These are phyloP conservation scores for Cheilosia grossa DNA, from an alignment of 2,888 invertebrate species.

Conservation along the genomic window DNA sequence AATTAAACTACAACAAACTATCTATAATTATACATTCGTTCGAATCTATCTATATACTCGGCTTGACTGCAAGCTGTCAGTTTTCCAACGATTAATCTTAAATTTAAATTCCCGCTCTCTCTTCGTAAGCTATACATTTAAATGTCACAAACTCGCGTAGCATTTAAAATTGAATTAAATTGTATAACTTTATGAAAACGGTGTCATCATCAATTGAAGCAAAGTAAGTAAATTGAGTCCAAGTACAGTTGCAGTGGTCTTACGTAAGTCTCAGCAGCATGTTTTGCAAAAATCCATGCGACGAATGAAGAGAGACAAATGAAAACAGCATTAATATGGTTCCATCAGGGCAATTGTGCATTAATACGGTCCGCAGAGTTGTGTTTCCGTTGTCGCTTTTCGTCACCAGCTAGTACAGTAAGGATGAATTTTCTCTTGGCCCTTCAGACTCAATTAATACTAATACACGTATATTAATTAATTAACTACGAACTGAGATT, in stretches of 20 bases:
- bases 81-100: neutral
- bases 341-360: conserved; percentile 31
- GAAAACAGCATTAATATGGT: conserved; percentile 16
- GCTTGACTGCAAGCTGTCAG: no score
- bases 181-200: conserved; percentile 1
- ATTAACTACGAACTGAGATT: conserved; percentile 14
- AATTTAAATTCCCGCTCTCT: neutral
- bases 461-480: conserved; percentile 26
- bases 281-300: conserved; percentile 5
- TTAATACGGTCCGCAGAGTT: neutral
- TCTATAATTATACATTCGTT: no score
- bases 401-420: neutral
- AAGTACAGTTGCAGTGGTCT: conserved; percentile 10
- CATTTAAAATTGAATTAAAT: conserved; percentile 9
- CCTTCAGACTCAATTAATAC: conserved; percentile 16
- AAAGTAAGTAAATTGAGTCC: conserved; percentile 33
- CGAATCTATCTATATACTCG: no score
- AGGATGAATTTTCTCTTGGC: neutral
- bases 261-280: conserved; percentile 24
- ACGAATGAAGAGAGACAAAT: conserved; percentile 1
- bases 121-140: neutral
- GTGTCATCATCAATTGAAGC: conserved; percentile 29
- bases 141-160: neutral
- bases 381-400: neutral
- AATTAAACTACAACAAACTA: no score